Evolutionary conservation across 2,113 vertebrate species (phyloP).

Genomic region (Vidua chalybeata): DNA sequence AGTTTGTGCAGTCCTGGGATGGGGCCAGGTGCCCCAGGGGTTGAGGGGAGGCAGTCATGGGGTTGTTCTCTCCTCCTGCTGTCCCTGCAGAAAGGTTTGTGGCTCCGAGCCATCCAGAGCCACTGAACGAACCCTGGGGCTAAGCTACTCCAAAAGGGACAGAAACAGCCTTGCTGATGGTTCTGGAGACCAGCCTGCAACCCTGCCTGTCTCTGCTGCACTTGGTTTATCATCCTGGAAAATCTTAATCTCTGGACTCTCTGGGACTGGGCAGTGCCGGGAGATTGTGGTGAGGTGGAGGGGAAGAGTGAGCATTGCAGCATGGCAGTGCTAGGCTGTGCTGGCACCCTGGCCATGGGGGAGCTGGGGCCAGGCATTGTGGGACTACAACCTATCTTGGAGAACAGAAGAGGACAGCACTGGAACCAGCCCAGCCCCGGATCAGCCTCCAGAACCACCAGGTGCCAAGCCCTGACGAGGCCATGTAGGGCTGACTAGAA

Average conservation of each 20-base stretch:
- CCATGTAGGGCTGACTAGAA: background rate
- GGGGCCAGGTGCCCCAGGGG: too few relatives aligned
- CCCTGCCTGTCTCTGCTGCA: rapidly evolving
- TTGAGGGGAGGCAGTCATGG: background rate
- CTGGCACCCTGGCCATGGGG: rapidly evolving
- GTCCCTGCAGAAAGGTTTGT: background rate
- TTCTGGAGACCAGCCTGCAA: background rate
- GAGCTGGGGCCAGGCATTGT: background rate
- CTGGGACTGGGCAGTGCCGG: background rate
- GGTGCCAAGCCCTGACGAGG: background rate
- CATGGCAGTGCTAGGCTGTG: background rate
- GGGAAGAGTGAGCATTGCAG: background rate
- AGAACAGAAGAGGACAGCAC: background rate
- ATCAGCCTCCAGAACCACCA: background rate
- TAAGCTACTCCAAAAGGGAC: background rate
- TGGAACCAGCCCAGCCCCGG: background rate
- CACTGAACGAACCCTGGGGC: background rate
- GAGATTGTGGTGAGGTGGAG: background rate
- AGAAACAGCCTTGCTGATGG: rapidly evolving
- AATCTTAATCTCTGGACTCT: background rate
- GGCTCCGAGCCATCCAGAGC: background rate
- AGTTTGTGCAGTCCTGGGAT: background rate
- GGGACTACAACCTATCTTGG: background rate
- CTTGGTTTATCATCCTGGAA: background rate
- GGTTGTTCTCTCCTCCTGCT: background rate